Evolutionary conservation across 2,888 invertebrate genomes (phyloP).

Genomic region (Dicycla oo): DNA sequence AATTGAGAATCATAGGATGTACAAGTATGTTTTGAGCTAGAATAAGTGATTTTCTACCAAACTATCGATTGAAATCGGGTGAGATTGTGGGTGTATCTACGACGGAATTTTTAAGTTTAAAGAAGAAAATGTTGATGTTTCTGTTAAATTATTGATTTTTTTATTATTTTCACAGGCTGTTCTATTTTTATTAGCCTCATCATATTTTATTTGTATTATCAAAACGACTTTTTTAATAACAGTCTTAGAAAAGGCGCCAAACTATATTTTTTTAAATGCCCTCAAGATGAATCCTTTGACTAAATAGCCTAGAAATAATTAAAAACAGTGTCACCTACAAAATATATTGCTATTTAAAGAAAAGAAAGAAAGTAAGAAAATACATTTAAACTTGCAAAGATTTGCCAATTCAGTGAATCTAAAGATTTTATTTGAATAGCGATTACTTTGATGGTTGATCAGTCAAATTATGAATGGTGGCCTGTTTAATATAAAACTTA

Average conservation of each 20-base stretch:
- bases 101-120: too few species aligned
- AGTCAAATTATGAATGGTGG: not conserved
- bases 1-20: too few species aligned
- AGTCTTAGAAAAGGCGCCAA: not conserved
- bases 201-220: not conserved
- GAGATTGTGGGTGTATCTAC: not conserved
- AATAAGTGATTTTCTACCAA: not conserved
- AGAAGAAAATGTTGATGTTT: too few species aligned
- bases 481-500: constrained; percentile 6
- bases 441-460: constrained; percentile 6
- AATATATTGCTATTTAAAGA: constrained; percentile 15
- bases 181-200: constrained; percentile 1
- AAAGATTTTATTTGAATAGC: constrained; percentile 23
- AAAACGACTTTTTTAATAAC: not conserved
- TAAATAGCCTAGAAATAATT: not conserved
- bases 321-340: constrained; percentile 1
- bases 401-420: constrained; percentile 24
- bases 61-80: not conserved
- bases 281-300: not conserved
- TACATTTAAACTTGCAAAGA: constrained; percentile 6
- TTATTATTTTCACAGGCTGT: too few species aligned
- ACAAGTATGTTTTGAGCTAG: too few species aligned
- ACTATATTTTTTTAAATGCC: not conserved
- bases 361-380: too few species aligned
- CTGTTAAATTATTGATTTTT: too few species aligned